Percentiles rank a stretch among this genome's conserved stretches.
phyloP scores from a whole-genome alignment of 2,113 vertebrate genomes.

The Ciconia stormi region DNA sequence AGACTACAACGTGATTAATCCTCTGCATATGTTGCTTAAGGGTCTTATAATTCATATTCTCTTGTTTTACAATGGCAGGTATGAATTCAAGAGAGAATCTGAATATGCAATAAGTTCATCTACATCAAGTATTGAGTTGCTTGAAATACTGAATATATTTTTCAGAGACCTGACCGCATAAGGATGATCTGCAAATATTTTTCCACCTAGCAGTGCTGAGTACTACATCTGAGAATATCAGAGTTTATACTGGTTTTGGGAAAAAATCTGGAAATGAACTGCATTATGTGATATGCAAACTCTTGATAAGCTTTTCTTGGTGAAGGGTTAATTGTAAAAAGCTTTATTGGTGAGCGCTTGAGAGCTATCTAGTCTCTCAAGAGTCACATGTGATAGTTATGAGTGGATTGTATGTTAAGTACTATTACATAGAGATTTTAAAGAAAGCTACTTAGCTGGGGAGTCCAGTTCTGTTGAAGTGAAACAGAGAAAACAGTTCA shows the following conservation, averaged over 20 bases:
- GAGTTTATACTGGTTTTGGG: background rate
- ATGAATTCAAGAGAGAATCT: background rate
- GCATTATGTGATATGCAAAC: background rate
- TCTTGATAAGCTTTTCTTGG: background rate
- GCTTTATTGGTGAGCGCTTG: background rate
- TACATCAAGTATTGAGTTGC: background rate
- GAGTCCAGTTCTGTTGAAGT: background rate
- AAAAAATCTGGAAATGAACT: background rate
- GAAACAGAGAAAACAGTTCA: background rate
- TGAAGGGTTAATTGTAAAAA: background rate
- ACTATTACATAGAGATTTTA: background rate
- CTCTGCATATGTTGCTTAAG: background rate
- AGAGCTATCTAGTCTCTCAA: background rate
- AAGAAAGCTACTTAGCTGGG: background rate
- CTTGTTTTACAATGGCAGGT: constrained; percentile 6
- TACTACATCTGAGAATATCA: background rate
- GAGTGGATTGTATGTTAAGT: background rate
- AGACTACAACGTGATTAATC: background rate
- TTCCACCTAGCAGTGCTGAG: background rate
- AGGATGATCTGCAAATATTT: constrained; percentile 3
- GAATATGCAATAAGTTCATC: background rate
- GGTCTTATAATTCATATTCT: constrained; percentile 1
- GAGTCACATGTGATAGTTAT: background rate
- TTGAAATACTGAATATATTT: constrained; percentile 11
- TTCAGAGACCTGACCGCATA: background rate